Percentiles rank a stretch among this genome's conserved stretches.
phyloP scores from a whole-genome alignment of 2,797 vertebrate genomes.

The Anabacerthia variegaticeps region DNA sequence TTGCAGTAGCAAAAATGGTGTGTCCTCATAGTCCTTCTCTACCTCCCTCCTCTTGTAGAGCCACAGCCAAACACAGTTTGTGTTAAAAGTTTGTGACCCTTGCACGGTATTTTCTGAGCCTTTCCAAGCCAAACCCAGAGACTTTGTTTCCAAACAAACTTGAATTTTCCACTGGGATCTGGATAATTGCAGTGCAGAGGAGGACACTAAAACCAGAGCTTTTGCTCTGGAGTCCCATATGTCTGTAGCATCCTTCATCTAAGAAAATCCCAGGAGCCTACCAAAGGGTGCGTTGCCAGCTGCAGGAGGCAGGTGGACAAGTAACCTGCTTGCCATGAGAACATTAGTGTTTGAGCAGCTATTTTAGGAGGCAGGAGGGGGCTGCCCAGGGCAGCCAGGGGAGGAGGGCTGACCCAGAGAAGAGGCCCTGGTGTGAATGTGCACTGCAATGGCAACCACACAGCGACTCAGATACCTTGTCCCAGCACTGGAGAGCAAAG shows the following conservation, averaged over 20 bases:
- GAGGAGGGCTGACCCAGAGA: neutral
- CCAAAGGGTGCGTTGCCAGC: neutral
- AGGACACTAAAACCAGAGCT: conserved; percentile 22
- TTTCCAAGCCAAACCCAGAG: neutral
- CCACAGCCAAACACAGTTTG: neutral
- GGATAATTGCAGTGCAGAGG: conserved; percentile 29
- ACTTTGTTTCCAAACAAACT: conserved; percentile 16
- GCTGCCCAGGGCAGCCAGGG: neutral
- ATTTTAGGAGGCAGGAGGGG: neutral
- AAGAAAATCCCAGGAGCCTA: neutral
- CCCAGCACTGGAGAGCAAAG: neutral
- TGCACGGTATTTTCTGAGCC: neutral
- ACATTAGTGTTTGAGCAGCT: neutral
- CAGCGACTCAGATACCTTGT: accelerated
- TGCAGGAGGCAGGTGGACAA: accelerated
- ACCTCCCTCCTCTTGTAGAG: neutral
- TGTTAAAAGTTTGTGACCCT: conserved; percentile 16
- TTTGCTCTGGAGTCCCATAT: neutral
- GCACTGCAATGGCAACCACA: accelerated
- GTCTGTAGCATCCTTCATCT: neutral
- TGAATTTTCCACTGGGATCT: conserved; percentile 21
- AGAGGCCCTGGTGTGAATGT: accelerated
- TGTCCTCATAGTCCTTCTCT: neutral
- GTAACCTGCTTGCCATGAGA: neutral
- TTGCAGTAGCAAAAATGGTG: neutral